Base-by-base conservation (phyloP, 1,140 invertebrate species). In the Atopsyche davidsoni region DNA sequence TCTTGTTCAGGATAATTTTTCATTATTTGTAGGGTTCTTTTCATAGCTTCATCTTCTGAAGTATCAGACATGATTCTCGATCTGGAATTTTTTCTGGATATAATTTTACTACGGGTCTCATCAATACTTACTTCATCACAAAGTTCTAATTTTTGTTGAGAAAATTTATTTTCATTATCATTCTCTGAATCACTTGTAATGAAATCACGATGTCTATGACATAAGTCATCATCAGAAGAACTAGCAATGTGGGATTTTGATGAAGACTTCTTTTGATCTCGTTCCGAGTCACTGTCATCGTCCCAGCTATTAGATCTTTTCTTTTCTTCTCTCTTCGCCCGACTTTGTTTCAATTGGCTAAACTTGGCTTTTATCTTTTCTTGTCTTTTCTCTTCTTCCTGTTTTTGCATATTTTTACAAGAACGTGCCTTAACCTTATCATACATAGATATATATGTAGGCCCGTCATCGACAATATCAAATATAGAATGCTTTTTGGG, bases 371-470 rank as follows among this genome's bases (percentile, higher is more conserved):
- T 89, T 14, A 92, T 79, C 66, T 84, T 85, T 68, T 89, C 86
- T 66, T 90, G 84, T 3, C 87, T 77, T 60, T 91, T 89, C 70
- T 92, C 85, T 67, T 92, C 87, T 62, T 92, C 89, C 59, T 89
- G 79, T 64, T 90, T 91, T 67, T 91, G 87, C 85, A 90, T 88
- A 62, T 90, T 89, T 65, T 91, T 91, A 46, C 86, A 93, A 18
- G 92, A 95, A 32, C 93, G 80, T 2, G 92, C 89, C 71, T 98
- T 98, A 0, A 98, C 92, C 71, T 96, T 96, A 65, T 97, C 95
- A 67, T 98, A 98, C 94, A 98, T 98, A 23, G 93, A 96, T 50
- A 94, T 91, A 63, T 94, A 96, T 10, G 85, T 85, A 2, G 89
- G 89, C 53, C 87, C 90, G 60, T 93, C 89, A 60, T 91, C 87